phyloP scores from a whole-genome alignment of 2,888 invertebrate species.

The Chelonus formosanus region DNA sequence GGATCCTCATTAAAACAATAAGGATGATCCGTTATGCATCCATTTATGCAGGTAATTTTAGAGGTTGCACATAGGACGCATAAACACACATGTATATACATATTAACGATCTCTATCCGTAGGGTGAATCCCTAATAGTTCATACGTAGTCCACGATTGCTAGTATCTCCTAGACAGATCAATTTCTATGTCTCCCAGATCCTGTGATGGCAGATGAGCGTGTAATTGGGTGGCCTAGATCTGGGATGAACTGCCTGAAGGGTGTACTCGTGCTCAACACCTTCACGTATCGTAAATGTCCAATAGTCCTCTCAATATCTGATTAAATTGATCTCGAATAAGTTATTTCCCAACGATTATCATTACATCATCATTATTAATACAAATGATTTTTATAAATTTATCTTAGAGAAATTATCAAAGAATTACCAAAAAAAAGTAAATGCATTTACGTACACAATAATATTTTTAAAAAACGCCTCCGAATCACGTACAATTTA shows the following conservation, averaged over 20 bases:
- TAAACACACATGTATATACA: conserved; percentile 5
- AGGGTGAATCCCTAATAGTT: conserved; percentile 15
- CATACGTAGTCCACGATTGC: conserved; percentile 27
- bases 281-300: no score
- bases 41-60: not conserved
- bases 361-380: no score
- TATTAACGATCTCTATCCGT: conserved; percentile 6
- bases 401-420: no score
- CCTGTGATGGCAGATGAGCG: conserved; percentile 56
- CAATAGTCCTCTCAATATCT: no score
- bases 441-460: no score
- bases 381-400: no score
- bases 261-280: no score
- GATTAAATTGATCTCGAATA: no score
- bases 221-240: conserved; percentile 59
- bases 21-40: conserved; percentile 11
- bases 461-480: no score
- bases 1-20: not conserved
- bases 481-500: no score
- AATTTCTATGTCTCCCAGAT: conserved; percentile 59
- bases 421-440: no score
- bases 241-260: conserved; percentile 17
- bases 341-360: no score
- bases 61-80: not conserved
- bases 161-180: conserved; percentile 51